Evolutionary conservation across 2,113 vertebrate species (phyloP), one percentile per base, ranked within the genome.

Genomic region (Chlamydotis undulata): DNA sequence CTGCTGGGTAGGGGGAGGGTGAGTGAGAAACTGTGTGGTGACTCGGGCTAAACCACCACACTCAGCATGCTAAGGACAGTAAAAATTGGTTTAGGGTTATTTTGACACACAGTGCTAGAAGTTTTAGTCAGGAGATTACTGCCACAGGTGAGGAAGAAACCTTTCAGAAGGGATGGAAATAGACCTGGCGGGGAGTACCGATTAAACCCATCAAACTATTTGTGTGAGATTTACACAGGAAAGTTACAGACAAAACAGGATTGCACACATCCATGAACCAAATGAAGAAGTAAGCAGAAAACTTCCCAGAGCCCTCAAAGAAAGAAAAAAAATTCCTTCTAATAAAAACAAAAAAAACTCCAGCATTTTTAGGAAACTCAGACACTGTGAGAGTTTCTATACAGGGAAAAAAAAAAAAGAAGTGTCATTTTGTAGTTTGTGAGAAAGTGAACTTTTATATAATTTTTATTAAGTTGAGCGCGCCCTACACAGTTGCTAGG

Each of bases 71-170:
- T 64, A 73, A 64, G 9, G 16, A 52, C 13, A 7, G 33, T 23
- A 83, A 85, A 94, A 93, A 39, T 22, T 68, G 18, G 35, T 16
- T 76, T 39, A 59, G 31, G 3, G 23, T n/a, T 85, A 33, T 76
- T 86, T 92, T 60, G 61, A 68, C 23, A 39, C 0, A 0, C 18
- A 68, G 8, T 13, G 1, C 19, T 52, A 13, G 4, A 35, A 79
- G 24, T 52, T 43, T 90, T 35, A 64, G 14, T 68, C 4, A 1
- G 47, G 12, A 52, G 15, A 81, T 11, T 41, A 47, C 10, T 84
- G 61, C 5, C 22, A 84, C 13, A 70, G 50, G 12, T 88, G 53
- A 88, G 39, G 23, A 25, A 64, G 49, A 83, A 88, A 70, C 7
- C 13, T 80, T 59, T 78, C 50, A 81, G 29, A 74, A 84, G 3